Base-by-base conservation (phyloP, 1,140 invertebrate species). In the Drosophila sturtevanti region DNA sequence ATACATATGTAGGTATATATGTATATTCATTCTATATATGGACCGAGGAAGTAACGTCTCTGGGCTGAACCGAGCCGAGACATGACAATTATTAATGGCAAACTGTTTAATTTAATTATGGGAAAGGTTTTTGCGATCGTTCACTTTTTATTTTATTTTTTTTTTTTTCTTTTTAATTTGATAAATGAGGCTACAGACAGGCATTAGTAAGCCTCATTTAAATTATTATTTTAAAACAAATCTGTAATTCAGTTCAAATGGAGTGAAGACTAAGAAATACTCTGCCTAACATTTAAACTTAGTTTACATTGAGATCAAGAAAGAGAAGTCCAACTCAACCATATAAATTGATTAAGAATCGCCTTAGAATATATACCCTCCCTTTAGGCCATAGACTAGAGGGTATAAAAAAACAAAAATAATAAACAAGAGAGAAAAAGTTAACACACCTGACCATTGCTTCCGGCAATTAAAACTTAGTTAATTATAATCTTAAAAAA, bases 71-170 rank as follows among this genome's bases (percentile, higher is more conserved):
- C 56, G 56, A 52, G 27, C 27, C 56, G 56, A 54, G 63, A 58
- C 37, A 65, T 84, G 81, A 79, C 82, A 81, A 87, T 82, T 79
- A 87, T 87, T 86, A 86, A 86, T 86, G 79, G 68, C 68, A 86
- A 31, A 82, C 75, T 56, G 70, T 86, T 87, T 82, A 72, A 89
- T 82, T 82, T 82, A 87, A 86, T 87, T 82, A 86, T 79, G 81
- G 75, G 71, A 82, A 86, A 87, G 69, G 71, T 35, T 41, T 21
- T 76, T 74, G 16, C 35, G 64, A 56, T 60, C 38, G 73, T 75
- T 78, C 63, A 60, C 52, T n/a, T 62, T 21, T 41, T 3, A n/a
- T n/a, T n/a, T n/a, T n/a, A n/a, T 41, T 12, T 5, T 22, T 21
- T 21, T 55, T 48, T 27, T 24, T 27, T 3, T n/a, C 54, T 70